Conservation (phyloP, 2,888 invertebrate genomes). For the Catotricha subobsoleta region DNA sequence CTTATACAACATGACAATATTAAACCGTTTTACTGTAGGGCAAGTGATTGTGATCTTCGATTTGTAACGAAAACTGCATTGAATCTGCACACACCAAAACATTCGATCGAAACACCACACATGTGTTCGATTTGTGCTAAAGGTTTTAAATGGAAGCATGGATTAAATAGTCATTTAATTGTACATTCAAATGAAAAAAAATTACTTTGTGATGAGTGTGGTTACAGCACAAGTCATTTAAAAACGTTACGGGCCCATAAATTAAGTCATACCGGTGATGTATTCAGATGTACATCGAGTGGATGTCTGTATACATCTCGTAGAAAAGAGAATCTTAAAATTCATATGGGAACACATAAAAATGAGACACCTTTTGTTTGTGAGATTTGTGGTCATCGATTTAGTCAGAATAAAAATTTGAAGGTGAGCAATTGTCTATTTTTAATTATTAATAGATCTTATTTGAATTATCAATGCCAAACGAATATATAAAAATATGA, state of each 20-base stretch:
- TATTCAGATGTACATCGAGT: constrained; percentile 31
- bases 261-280: constrained; percentile 33
- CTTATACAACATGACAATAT: constrained; percentile 29
- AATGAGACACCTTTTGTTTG: constrained; percentile 37
- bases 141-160: constrained; percentile 40
- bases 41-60: constrained; percentile 31
- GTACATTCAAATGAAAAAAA: constrained; percentile 32
- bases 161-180: constrained; percentile 35
- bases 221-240: constrained; percentile 36
- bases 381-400: constrained; percentile 37
- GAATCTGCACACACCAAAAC: constrained; percentile 34
- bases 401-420: constrained; percentile 36
- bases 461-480: too few species aligned
- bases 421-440: constrained; percentile 12
- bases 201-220: constrained; percentile 38
- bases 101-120: constrained; percentile 34
- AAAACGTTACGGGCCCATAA: constrained; percentile 35
- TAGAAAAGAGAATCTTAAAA: constrained; percentile 35
- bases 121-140: constrained; percentile 32
- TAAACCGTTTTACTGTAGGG: constrained; percentile 34
- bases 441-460: too few species aligned
- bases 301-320: constrained; percentile 32
- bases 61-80: constrained; percentile 33
- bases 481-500: background rate
- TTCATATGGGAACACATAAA: constrained; percentile 35